Base-by-base conservation (phyloP, 2,888 invertebrate genomes). In the Melolontha melolontha region DNA sequence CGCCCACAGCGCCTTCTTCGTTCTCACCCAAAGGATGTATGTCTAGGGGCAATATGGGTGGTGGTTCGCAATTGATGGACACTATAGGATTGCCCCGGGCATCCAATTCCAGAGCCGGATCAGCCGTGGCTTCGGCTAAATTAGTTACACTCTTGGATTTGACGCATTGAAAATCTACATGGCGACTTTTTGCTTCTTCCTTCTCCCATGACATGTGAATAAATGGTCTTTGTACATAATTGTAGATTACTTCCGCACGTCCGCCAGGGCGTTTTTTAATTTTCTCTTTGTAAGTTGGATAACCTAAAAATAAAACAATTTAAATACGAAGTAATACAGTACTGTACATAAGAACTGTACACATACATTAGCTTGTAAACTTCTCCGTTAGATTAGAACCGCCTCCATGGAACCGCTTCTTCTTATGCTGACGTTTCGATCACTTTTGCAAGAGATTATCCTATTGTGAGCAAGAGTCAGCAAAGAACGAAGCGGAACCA, bases 171-270 rank as follows among this genome's bases (percentile, higher is more conserved):
- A 98, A 99, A 83, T 99, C 99, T 0, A 99, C 99, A 81, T 99
- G 99, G 0, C 99, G 90, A 79, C 96, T 97, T 80, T 98, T 97
- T 0, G 98, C 98, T 79, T 99, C 99, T 79, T 99, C 99, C 79
- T 99, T 99, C 82, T 99, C 99, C 99, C 99, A 99, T 0, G 97
- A 97, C 94, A 97, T 96, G 80, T 98, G 97, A 64, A 99, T 95
- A 84, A 99, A 99, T 0, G 99, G 99, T 0, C 99, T 87, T 81
- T 99, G 99, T 0, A 99, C 98, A 83, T 99, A 99, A 85, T 98
- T 99, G 86, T 99, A 99, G 73, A 99, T 98, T 2, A 98, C 96
- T 85, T 99, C 98, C 0, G 97, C 94, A 2, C 97, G 87, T 0
- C 96, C 96, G 1, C 98, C 98, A 0, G 97, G 95, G 16, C 98